A percentile compares a stretch with the other conserved stretches of the same genome.
Evolutionary conservation across 2,888 invertebrate genomes (phyloP).

Genomic region (Esperia sulphurella): DNA sequence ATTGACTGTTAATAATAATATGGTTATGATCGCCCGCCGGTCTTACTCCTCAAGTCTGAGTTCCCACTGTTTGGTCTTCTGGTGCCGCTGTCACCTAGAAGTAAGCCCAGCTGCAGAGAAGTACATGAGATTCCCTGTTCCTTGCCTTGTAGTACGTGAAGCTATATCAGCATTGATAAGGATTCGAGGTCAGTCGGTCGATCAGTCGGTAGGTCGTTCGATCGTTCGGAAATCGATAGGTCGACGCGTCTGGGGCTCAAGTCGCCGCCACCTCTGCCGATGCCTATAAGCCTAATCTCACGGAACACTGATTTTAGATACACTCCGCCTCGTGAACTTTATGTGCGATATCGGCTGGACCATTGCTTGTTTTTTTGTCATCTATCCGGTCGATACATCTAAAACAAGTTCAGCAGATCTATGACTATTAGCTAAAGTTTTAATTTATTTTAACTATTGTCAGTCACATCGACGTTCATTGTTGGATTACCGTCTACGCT

Average conservation of each 20-base stretch:
- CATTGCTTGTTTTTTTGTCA: too few relatives aligned
- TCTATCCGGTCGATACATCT: too few relatives aligned
- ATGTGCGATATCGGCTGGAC: background rate
- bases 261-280: slow-evolving; percentile 19
- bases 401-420: too few relatives aligned
- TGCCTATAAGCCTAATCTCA: slow-evolving; percentile 40
- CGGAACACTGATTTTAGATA: slow-evolving; percentile 52
- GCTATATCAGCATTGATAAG: slow-evolving; percentile 2
- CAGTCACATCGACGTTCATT: too few relatives aligned
- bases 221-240: slow-evolving; percentile 29
- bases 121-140: background rate
- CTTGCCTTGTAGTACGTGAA: background rate
- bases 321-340: slow-evolving; percentile 18
- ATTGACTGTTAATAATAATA: too few relatives aligned
- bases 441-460: too few relatives aligned
- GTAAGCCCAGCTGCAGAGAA: background rate
- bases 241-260: slow-evolving; percentile 23
- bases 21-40: too few relatives aligned
- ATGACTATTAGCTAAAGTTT: too few relatives aligned
- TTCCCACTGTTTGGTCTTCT: too few relatives aligned
- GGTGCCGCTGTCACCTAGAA: too few relatives aligned
- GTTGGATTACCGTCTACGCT: too few relatives aligned
- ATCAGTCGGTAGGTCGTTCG: slow-evolving; percentile 12
- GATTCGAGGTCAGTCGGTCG: slow-evolving; percentile 15
- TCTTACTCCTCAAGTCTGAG: too few relatives aligned